Conservation (phyloP, 1,140 invertebrate species). For the Chlorops oryzae region DNA sequence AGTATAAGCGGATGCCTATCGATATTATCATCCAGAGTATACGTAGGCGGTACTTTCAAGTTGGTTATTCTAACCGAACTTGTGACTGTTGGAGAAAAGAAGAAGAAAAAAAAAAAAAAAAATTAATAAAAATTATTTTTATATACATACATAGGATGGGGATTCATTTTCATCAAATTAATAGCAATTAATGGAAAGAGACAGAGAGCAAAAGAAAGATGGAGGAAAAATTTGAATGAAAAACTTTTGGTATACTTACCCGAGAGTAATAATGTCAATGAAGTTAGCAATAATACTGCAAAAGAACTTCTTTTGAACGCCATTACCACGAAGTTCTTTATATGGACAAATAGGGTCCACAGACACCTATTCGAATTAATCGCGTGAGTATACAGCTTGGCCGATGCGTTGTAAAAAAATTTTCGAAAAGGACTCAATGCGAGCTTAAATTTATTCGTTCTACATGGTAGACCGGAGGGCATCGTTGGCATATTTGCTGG, state of each 20-base stretch:
- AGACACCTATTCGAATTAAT: background rate
- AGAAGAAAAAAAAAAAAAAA: background rate
- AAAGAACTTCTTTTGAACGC: constrained; percentile 20
- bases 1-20: constrained; percentile 42
- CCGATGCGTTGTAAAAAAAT: background rate
- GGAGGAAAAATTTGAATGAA: background rate
- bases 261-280: constrained; percentile 38
- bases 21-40: constrained; percentile 39
- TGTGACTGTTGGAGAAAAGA: constrained; percentile 21
- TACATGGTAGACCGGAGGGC: background rate
- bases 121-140: background rate
- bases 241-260: constrained; percentile 17
- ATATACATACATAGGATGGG: no score
- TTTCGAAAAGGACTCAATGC: background rate
- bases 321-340: constrained; percentile 11
- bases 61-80: constrained; percentile 44
- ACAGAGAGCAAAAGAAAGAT: no score
- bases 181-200: no score
- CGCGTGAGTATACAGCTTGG: background rate
- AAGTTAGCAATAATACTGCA: constrained; percentile 33
- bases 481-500: background rate
- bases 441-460: background rate
- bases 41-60: constrained; percentile 41
- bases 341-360: background rate
- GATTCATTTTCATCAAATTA: no score